Conservation (phyloP, 2,888 invertebrate species). For the Habrosyne pyritoides region DNA sequence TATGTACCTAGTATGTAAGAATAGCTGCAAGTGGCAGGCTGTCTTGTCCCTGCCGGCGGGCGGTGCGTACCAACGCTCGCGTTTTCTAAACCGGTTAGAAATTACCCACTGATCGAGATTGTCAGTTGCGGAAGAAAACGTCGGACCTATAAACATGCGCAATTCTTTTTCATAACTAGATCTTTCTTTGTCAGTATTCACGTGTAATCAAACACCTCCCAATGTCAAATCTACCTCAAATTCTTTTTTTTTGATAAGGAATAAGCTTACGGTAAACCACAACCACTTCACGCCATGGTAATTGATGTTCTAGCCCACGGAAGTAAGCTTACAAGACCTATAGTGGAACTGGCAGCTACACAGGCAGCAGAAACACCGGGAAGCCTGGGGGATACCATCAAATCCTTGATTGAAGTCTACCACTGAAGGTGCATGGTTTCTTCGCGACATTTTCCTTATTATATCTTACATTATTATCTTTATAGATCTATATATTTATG, state of each 20-base stretch:
- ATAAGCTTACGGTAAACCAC: no score
- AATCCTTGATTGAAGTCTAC: no score
- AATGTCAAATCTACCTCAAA: background rate
- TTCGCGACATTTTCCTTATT: no score
- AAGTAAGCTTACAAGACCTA: no score
- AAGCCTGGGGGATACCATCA: no score
- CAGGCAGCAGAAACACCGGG: no score
- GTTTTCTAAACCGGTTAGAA: slow-evolving; percentile 84
- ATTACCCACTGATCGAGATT: slow-evolving; percentile 82
- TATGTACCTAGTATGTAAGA: slow-evolving; percentile 38
- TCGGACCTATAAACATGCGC: slow-evolving; percentile 67
- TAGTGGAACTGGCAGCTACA: no score
- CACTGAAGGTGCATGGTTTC: no score
- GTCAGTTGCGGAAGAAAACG: slow-evolving; percentile 79
- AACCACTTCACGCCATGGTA: no score
- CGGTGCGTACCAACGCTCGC: slow-evolving; percentile 52
- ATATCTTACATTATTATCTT: no score
- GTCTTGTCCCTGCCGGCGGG: slow-evolving; percentile 27
- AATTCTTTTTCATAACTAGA: slow-evolving; percentile 52
- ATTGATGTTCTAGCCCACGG: no score
- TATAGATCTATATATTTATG: no score
- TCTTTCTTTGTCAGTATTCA: slow-evolving; percentile 58
- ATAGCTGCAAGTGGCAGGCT: slow-evolving; percentile 48
- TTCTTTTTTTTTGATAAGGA: background rate
- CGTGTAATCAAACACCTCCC: background rate